Conservation (phyloP, 1,140 invertebrate species). For the Meloidogyne chitwoodi region DNA sequence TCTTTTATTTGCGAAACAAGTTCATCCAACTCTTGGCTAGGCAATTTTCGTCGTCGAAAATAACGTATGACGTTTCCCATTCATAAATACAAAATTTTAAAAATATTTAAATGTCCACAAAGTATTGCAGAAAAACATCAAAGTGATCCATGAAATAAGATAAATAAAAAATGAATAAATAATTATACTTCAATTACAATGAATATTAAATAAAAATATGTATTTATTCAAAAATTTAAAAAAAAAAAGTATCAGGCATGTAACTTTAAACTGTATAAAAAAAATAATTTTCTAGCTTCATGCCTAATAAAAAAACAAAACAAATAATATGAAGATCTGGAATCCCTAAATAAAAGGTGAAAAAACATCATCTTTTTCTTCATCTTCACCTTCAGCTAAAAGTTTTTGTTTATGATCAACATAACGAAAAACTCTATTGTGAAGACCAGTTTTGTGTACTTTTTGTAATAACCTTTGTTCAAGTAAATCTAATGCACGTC, state of each 20-base stretch:
- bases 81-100: not conserved
- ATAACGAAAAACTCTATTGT: slow-evolving; percentile 52
- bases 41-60: not conserved
- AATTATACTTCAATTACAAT: slow-evolving; percentile 1
- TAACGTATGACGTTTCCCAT: slow-evolving; percentile 40
- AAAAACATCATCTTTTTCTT: slow-evolving; percentile 44
- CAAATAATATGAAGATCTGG: slow-evolving; percentile 1
- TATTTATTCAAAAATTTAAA: not conserved
- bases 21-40: slow-evolving; percentile 41
- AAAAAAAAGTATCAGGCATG: not conserved
- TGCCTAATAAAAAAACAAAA: slow-evolving; percentile 28
- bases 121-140: not conserved
- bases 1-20: slow-evolving; percentile 35
- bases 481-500: slow-evolving; percentile 75
- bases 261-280: too few relatives aligned
- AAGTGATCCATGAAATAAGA: not conserved
- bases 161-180: not conserved
- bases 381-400: slow-evolving; percentile 48
- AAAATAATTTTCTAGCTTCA: too few relatives aligned
- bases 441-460: slow-evolving; percentile 68
- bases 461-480: slow-evolving; percentile 79
- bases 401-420: slow-evolving; percentile 51
- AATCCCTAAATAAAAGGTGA: slow-evolving; percentile 50
- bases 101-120: not conserved
- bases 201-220: slow-evolving; percentile 4